Conservation (phyloP, 2,888 invertebrate species). For the Acronicta aceris region DNA sequence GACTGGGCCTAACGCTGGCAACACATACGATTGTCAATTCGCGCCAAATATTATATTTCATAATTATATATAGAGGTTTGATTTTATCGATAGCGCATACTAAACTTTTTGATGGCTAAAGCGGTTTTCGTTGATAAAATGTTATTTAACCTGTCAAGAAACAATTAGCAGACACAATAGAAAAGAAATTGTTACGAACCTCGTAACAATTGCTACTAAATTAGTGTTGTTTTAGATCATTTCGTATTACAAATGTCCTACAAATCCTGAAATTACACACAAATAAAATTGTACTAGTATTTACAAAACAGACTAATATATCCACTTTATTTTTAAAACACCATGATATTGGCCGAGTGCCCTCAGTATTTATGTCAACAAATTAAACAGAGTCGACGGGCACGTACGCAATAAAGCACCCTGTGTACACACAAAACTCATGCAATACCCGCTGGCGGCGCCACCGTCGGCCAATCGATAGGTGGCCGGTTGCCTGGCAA, state of each 20-base stretch:
- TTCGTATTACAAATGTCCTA: no score
- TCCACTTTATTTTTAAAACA: constrained; percentile 48
- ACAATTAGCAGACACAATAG: no score
- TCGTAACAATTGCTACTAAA: no score
- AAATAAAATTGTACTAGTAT: constrained; percentile 24
- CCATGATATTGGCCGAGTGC: constrained; percentile 43
- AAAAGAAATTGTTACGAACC: no score
- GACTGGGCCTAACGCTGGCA: constrained; percentile 61
- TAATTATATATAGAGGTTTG: no score
- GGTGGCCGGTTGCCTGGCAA: constrained; percentile 80
- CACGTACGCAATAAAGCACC: constrained; percentile 62
- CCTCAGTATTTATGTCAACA: constrained; percentile 58
- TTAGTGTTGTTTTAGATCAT: no score
- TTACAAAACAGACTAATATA: constrained; percentile 20
- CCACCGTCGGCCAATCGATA: constrained; percentile 85
- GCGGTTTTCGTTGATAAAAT: no score
- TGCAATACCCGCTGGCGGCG: constrained; percentile 70
- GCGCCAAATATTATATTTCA: neutral
- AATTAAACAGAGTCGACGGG: constrained; percentile 56
- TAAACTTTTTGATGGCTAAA: no score
- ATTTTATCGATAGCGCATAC: no score
- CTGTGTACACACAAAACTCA: constrained; percentile 46
- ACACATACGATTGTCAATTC: constrained; percentile 59
- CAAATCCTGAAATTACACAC: neutral
- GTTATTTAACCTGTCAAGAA: no score